Evolutionary conservation across 2,113 vertebrate genomes (phyloP), one percentile per base, ranked within the genome.

Genomic region (Tupaia chinensis): DNA sequence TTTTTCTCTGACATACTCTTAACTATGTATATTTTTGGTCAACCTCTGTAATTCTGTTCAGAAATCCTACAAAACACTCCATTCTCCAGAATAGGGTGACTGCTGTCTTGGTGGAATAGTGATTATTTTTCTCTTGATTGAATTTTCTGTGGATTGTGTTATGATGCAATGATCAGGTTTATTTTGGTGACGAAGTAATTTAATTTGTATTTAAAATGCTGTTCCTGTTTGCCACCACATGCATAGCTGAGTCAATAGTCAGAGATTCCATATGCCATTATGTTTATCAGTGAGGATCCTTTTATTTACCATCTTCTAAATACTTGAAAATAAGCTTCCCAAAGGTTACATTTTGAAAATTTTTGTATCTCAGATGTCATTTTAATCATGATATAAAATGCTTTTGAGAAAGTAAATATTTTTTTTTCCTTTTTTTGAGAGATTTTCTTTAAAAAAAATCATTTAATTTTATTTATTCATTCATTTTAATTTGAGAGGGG

Each of bases 1-100:
- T 34, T 93, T 93, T 96, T 78, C 61, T 95, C 93, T 68, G 74
- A 61, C n/a, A n/a, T 72, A 58, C 66, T 92, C 96, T 88, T 93
- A 63, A 85, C 96, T 89, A 8, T 68, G 11, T 92, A 5, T 93
- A 58, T 93, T 87, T 85, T 91, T 93, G 61, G 44, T 86, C 53
- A 79, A 3, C 89, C 29, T 34, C 3, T 81, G 53, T 88, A 76
- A 72, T 63, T 54, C 69, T 77, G 5, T 44, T 44, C 44, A 44
- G 44, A 44, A 44, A 44, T 87, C 73, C 16, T n/a, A 27, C 15
- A 88, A 14, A 27, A 80, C 1, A n/a, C 7, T 54, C 12, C 54
- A 29, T 63, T 54, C 27, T 77, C n/a, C 4, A 53, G 15, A 91
- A 93, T 74, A 79, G 14, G n/a, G 93, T 74, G 44, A 53, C 56